phyloP scores from a whole-genome alignment of 2,113 vertebrate species.

The Ctenodactylus gundi region DNA sequence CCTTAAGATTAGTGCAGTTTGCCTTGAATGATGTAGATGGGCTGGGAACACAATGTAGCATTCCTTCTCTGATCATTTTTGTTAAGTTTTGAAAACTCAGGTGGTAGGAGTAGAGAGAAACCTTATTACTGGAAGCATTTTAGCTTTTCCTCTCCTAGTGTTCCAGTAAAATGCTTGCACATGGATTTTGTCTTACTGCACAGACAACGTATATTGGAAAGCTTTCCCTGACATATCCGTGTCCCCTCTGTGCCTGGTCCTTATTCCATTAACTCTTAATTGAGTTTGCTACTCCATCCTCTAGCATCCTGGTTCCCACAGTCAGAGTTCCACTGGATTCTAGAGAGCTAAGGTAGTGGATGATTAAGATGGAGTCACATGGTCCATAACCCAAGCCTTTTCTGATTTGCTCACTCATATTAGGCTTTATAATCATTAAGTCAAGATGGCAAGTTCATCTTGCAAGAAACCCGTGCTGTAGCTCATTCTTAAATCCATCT shows the following conservation, averaged over 20 bases:
- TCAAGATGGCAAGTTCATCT: neutral
- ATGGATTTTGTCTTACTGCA: neutral
- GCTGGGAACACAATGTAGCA: neutral
- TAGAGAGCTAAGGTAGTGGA: neutral
- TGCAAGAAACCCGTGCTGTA: neutral
- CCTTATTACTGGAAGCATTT: neutral
- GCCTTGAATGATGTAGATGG: neutral
- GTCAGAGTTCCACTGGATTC: neutral
- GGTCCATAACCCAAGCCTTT: neutral
- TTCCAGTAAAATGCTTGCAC: neutral
- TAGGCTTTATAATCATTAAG: neutral
- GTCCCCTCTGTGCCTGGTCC: neutral
- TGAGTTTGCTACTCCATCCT: neutral
- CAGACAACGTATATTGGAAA: neutral
- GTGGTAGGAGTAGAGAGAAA: neutral
- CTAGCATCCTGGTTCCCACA: neutral
- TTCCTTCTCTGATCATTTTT: neutral
- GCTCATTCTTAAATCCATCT: neutral
- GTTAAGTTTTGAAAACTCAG: neutral
- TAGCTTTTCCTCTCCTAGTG: neutral
- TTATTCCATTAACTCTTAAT: neutral
- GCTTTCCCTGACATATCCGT: neutral
- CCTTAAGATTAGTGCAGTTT: slow-evolving; percentile 7
- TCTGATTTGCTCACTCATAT: neutral
- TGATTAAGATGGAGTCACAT: neutral